Percentiles rank a stretch among this genome's conserved stretches.
These are phyloP conservation scores for Tympanuchus pallidicinctus DNA, from an alignment of 2,113 vertebrate species.

Conservation along the genomic window DNA sequence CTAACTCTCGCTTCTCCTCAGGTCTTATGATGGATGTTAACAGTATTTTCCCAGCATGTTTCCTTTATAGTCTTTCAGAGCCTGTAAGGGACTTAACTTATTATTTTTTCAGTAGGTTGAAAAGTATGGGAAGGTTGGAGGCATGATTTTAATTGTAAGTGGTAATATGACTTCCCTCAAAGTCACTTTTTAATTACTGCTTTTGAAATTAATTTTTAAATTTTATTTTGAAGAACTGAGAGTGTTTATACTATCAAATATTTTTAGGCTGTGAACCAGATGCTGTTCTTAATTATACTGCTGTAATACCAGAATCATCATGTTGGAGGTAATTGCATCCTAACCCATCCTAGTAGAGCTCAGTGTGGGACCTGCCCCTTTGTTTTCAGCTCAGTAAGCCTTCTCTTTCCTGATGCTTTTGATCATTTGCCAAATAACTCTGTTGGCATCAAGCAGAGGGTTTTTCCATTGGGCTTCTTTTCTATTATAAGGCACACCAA, in stretches of 20 bases:
- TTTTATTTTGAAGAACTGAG: not conserved
- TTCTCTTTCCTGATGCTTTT: constrained; percentile 13
- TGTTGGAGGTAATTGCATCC: not conserved
- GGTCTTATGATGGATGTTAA: not conserved
- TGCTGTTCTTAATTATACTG: not conserved
- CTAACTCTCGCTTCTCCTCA: not conserved
- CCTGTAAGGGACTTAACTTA: not conserved
- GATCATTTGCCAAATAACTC: not conserved
- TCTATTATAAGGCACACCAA: not conserved
- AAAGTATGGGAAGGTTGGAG: not conserved
- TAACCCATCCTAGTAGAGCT: not conserved
- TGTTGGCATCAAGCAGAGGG: not conserved
- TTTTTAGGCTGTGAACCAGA: not conserved
- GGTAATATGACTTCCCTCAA: not conserved
- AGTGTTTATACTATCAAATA: not conserved
- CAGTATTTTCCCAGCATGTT: not conserved
- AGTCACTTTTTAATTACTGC: not conserved
- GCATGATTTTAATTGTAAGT: not conserved
- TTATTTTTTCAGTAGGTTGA: not conserved
- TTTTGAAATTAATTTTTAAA: not conserved
- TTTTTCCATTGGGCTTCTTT: not conserved
- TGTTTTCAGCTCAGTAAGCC: not conserved
- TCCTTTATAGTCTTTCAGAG: not conserved
- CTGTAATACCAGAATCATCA: not conserved
- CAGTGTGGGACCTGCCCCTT: not conserved